Evolutionary conservation across 2,888 invertebrate species (phyloP), one percentile per base, ranked within the genome.

Genomic region (Uloborus plumipes): DNA sequence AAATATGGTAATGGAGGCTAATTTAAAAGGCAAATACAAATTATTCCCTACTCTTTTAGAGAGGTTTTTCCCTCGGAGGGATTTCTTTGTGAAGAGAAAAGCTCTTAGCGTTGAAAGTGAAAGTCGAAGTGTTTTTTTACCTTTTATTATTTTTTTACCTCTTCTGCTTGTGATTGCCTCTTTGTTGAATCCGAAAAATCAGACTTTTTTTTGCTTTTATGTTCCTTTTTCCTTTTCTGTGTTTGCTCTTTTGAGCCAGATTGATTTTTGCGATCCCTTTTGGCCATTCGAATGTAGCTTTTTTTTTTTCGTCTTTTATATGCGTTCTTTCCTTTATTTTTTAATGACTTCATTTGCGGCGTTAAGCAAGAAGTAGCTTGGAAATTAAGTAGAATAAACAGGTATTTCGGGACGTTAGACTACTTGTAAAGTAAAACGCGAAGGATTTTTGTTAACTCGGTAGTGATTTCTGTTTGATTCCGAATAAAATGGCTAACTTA

Each of bases 11-110:
- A 83, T 83, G 67, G 77, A 67, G 77, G 77, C 83, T 83, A 76
- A 83, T 83, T 77, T 83, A 71, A 83, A 83, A 83, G 83, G 83
- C 83, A 83, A 83, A 83, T 83, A 82, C 75, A 82, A 75, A 82
- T 82, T 82, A 82, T 81, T 81, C 80, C 80, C 80, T 73, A 69
- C 80, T 81, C 80, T 39, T 81, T 74, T 74, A 26, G 64, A 74
- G 74, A 74, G 80, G 74, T 81, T 81, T 81, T 81, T 74, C 74
- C 80, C 80, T 81, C 69, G 16, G 22, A 81, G 74, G 74, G 80
- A 81, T 74, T 74, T 81, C 80, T 74, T 74, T 81, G 70, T 69
- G 74, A 81, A 74, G 80, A 72, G 70, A 70, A 80, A 81, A 81
- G 74, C 80, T 81, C 80, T 81, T 74, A 74, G 62, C 80, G 73